These are phyloP conservation scores for Cyclina sinensis DNA, from an alignment of 1,140 invertebrate genomes.

Conservation along the genomic window DNA sequence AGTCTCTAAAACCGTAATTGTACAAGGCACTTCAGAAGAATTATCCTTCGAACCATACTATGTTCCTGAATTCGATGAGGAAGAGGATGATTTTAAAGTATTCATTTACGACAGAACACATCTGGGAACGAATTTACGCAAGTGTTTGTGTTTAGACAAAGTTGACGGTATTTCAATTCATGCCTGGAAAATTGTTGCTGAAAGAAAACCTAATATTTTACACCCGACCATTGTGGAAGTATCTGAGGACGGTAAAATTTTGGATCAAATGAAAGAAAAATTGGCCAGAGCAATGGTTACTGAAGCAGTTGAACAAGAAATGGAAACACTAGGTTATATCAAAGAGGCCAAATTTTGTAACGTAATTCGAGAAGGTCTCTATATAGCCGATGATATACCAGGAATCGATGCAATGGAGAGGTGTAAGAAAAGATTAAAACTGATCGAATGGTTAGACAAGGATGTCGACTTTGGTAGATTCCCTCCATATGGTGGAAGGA, in stretches of 20 bases:
- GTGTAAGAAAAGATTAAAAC: not conserved
- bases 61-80: slow-evolving; percentile 12
- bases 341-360: not conserved
- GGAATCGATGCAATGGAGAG: not conserved
- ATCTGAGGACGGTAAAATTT: slow-evolving; percentile 17
- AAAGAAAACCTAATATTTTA: not conserved
- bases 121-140: slow-evolving; percentile 30
- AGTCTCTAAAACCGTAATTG: not conserved
- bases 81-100: not conserved
- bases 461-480: not conserved
- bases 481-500: not conserved
- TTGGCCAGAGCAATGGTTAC: slow-evolving; percentile 17
- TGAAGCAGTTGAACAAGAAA: not conserved
- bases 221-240: slow-evolving; percentile 16
- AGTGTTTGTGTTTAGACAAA: slow-evolving; percentile 38
- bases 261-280: not conserved
- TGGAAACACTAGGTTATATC: not conserved
- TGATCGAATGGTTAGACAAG: not conserved
- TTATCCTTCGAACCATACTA: not conserved
- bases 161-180: slow-evolving; percentile 19
- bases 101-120: slow-evolving; percentile 48
- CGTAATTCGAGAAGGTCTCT: slow-evolving; percentile 6
- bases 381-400: slow-evolving; percentile 12
- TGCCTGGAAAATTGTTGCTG: not conserved
- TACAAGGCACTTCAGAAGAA: not conserved